Base-by-base conservation (phyloP, 2,888 invertebrate species). In the Gastrophysa polygoni region DNA sequence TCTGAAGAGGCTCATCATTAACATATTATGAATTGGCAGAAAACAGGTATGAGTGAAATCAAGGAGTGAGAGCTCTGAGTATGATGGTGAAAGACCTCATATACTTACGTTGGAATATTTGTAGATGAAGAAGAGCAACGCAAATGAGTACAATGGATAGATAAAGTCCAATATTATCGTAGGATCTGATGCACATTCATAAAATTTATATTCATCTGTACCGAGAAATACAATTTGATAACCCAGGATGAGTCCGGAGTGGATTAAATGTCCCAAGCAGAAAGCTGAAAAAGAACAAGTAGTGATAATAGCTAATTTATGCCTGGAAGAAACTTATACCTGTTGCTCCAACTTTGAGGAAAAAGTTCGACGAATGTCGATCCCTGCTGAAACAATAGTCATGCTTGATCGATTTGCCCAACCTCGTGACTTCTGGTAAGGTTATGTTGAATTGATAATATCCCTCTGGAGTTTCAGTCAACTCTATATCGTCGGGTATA, bases 111-210 rank as follows among this genome's bases (percentile, higher is more conserved):
- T 92, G 2, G 91, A 91, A 78, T 91, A 92, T 78, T 92, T 91
- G 78, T 92, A 92, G 68, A 92, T 88, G 77, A 93, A 91, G 80
- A 89, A 92, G 1, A 93, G 83, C 72, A 91, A 88, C 48, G 90
- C 80, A 77, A 93, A 90, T 38, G 91, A 91, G 79, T 91, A 92
- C 17, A 87, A 74, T 0, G 92, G 89, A 72, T 89, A 88, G 55
- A 91, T 76, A n/a, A 91, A 78, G 67, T 91, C 90, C 29, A 90
- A 81, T 2, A 87, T 81, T 1, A 91, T 83, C 69, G 86, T 86
- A 0, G 85, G 75, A 24, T 86, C 77, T 61, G 86, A 85, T 51
- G 88, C 85, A 78, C 92, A 92, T 57, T 85, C 81, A 54, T 85
- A 82, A 66, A 87, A 86, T 1, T 85, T 82, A 11, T 84, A 78